Percentiles rank a stretch among this genome's conserved stretches.
These are phyloP conservation scores for Chelmon rostratus DNA, from an alignment of 2,797 vertebrate genomes.

Conservation along the genomic window DNA sequence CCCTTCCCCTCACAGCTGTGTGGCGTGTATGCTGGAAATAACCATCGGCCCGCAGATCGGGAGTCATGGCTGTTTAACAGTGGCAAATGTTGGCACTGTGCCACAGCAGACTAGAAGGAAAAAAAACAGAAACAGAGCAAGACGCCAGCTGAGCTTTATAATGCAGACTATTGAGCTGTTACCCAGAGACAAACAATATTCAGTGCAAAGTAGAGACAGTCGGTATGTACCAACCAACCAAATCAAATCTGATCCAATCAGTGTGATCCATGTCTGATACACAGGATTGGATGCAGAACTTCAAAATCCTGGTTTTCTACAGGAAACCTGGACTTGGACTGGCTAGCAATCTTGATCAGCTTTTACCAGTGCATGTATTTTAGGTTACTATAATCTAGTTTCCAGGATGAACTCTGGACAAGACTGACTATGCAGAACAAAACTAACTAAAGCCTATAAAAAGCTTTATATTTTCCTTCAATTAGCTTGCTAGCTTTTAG, in stretches of 20 bases:
- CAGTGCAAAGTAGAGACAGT: not conserved
- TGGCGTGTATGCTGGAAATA: conserved; percentile 85
- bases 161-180: conserved; percentile 17
- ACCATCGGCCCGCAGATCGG: conserved; percentile 72
- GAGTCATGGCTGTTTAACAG: conserved; percentile 80
- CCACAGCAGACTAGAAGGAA: conserved; percentile 31
- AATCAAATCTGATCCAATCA: not conserved
- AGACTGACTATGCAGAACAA: no score
- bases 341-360: not conserved
- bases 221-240: not conserved
- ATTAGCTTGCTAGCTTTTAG: no score
- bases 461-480: no score
- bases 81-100: conserved; percentile 65
- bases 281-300: not conserved
- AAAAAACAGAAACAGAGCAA: conserved; percentile 25
- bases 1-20: not conserved
- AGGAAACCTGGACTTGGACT: not conserved
- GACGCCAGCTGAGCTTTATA: conserved; percentile 34
- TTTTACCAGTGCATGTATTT: no score
- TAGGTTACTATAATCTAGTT: no score
- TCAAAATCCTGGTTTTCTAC: not conserved
- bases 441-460: no score
- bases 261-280: no score
- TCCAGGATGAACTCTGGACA: no score
- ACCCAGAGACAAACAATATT: conserved; percentile 8